Percentiles rank a stretch among this genome's conserved stretches.
These are phyloP conservation scores for Agriotes lineatus DNA, from an alignment of 2,888 invertebrate genomes.

Conservation along the genomic window DNA sequence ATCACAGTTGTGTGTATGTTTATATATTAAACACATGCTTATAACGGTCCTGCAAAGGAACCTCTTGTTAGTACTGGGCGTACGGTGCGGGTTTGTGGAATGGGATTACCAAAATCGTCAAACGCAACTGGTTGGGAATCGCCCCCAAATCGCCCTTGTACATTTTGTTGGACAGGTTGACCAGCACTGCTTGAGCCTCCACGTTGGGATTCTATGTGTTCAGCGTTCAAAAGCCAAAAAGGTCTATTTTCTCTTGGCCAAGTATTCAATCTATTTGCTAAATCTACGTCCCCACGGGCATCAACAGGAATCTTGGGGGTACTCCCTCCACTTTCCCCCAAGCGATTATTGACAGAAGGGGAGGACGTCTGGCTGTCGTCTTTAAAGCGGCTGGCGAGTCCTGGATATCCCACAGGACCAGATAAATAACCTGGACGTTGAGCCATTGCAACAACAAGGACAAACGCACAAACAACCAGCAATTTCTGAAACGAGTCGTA, in stretches of 20 bases:
- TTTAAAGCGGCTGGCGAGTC: constrained; percentile 65
- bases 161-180: neutral
- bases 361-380: constrained; percentile 52
- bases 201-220: constrained; percentile 73
- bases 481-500: constrained; percentile 42
- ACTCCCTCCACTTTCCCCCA: constrained; percentile 65
- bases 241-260: constrained; percentile 78
- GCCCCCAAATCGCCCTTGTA: neutral
- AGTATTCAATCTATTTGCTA: constrained; percentile 74
- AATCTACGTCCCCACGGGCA: constrained; percentile 74
- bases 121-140: neutral
- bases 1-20: neutral
- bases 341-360: constrained; percentile 66
- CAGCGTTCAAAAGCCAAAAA: constrained; percentile 80
- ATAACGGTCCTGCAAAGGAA: constrained; percentile 32
- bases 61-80: constrained; percentile 40
- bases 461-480: constrained; percentile 45
- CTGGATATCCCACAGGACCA: constrained; percentile 72
- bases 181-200: constrained; percentile 51
- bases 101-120: constrained; percentile 4
- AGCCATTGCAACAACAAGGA: constrained; percentile 56
- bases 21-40: too few species aligned
- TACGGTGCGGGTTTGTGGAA: constrained; percentile 32
- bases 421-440: constrained; percentile 79
- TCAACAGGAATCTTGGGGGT: constrained; percentile 70